Evolutionary conservation across 2,888 invertebrate species (phyloP).

Genomic region (Melieria omissa): DNA sequence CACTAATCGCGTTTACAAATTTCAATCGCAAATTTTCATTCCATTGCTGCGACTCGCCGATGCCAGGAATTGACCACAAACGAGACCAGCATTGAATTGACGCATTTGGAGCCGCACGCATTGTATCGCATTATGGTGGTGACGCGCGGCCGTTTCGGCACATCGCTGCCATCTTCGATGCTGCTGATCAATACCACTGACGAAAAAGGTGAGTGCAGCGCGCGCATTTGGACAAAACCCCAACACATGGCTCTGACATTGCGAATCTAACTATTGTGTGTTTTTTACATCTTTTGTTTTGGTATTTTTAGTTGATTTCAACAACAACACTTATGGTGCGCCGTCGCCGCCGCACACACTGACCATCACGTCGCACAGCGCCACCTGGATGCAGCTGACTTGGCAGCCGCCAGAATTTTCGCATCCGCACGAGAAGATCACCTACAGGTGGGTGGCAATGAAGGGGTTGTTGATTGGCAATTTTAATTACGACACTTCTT

Average conservation of each 20-base stretch:
- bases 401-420: constrained; percentile 90
- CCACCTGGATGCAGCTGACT: constrained; percentile 82
- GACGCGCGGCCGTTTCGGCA: constrained; percentile 80
- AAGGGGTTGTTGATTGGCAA: background rate
- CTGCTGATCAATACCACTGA: constrained; percentile 78
- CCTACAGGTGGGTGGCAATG: constrained; percentile 73
- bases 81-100: constrained; percentile 72
- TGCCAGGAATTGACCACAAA: constrained; percentile 77
- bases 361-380: constrained; percentile 81
- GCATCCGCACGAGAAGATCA: constrained; percentile 80
- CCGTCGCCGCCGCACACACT: constrained; percentile 85
- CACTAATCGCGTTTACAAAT: background rate
- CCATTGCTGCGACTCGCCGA: background rate
- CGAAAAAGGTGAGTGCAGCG: constrained; percentile 27
- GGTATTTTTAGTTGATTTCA: constrained; percentile 37
- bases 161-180: constrained; percentile 84
- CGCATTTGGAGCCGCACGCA: constrained; percentile 74
- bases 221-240: background rate
- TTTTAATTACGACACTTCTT: background rate
- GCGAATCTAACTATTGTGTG: background rate
- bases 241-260: constrained; percentile 1
- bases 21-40: background rate
- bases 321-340: constrained; percentile 69
- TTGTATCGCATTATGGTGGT: constrained; percentile 86
- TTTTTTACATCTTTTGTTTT: constrained; percentile 5